These are phyloP conservation scores for Hemiprocne comata DNA, from an alignment of 2,113 vertebrate species.

Conservation along the genomic window DNA sequence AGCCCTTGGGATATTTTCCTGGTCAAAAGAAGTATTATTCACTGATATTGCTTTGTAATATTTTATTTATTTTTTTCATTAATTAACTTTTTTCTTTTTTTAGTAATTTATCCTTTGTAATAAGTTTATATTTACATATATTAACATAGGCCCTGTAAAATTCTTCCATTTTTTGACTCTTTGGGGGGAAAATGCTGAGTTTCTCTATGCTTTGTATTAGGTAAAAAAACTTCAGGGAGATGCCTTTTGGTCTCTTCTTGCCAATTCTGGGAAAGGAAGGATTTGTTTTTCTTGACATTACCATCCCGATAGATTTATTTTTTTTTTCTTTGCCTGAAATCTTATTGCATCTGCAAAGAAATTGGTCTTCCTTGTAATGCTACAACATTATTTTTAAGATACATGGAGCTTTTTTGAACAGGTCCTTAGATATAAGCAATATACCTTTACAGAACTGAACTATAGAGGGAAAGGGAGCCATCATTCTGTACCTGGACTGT, in stretches of 20 bases:
- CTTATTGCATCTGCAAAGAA: background rate
- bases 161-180: background rate
- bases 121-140: background rate
- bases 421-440: background rate
- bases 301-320: background rate
- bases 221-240: background rate
- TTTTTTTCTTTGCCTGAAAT: background rate
- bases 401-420: accelerated
- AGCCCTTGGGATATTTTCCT: background rate
- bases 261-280: background rate
- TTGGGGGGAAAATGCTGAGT: background rate
- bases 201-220: background rate
- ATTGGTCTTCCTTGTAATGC: background rate
- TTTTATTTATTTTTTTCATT: background rate
- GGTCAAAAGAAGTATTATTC: background rate
- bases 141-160: background rate
- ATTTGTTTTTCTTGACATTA: background rate
- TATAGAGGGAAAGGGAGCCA: background rate
- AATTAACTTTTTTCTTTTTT: background rate
- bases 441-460: background rate
- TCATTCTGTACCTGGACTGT: background rate
- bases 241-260: background rate
- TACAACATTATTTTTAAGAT: background rate
- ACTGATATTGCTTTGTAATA: background rate
- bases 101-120: background rate